These are phyloP conservation scores for Rhodophaea formosa DNA, from an alignment of 2,888 invertebrate genomes.

Conservation along the genomic window DNA sequence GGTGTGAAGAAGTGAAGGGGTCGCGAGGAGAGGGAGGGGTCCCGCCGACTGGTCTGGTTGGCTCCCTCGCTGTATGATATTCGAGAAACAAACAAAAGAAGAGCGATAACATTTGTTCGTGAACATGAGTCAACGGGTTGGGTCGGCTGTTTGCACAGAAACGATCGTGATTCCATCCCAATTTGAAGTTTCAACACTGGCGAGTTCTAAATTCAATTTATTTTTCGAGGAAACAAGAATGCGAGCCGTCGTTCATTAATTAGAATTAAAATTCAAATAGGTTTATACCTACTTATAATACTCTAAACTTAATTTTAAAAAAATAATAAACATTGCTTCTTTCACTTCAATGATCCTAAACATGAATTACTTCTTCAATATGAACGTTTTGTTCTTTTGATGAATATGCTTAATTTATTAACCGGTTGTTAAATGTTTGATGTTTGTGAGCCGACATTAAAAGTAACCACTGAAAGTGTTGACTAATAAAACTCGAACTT, in stretches of 20 bases:
- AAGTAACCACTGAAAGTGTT: neutral
- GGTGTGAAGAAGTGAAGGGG: slow-evolving; percentile 18
- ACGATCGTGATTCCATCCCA: slow-evolving; percentile 47
- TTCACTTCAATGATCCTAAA: no score
- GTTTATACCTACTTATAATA: no score
- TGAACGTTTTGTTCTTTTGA: no score
- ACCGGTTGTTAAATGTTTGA: neutral
- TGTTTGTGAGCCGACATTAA: neutral
- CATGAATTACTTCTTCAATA: no score
- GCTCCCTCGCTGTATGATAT: slow-evolving; percentile 59
- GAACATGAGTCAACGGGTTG: slow-evolving; percentile 68
- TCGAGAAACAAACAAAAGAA: slow-evolving; percentile 77
- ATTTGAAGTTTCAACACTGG: slow-evolving; percentile 36
- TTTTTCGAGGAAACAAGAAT: neutral
- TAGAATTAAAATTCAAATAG: no score
- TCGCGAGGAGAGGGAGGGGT: slow-evolving; percentile 33
- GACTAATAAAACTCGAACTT: neutral
- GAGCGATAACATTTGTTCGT: slow-evolving; percentile 77
- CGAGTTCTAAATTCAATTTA: slow-evolving; percentile 22
- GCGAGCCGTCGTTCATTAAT: no score
- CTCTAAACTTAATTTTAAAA: no score
- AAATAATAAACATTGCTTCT: no score
- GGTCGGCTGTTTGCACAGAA: slow-evolving; percentile 45
- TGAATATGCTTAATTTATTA: neutral
- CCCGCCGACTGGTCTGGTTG: slow-evolving; percentile 38